Evolutionary conservation across 2,888 invertebrate species (phyloP).

Genomic region (Tetragonisca angustula): DNA sequence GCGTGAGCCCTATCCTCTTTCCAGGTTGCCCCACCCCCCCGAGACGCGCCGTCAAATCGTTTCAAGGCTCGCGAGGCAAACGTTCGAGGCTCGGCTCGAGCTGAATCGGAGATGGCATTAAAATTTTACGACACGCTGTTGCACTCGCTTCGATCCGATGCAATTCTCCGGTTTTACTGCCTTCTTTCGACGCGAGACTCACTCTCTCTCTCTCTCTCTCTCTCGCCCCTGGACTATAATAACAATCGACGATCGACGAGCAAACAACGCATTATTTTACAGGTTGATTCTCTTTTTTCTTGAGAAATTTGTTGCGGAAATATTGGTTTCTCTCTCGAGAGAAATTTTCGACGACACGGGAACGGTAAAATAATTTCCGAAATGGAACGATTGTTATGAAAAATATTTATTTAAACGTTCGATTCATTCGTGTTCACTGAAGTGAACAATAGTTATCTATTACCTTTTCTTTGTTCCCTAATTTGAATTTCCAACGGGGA

Average conservation of each 20-base stretch:
- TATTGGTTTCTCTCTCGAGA: not conserved
- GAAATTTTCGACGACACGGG: not conserved
- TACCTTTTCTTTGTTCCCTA: too few relatives aligned
- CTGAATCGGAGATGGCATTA: not conserved
- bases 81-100: not conserved
- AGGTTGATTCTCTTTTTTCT: not conserved
- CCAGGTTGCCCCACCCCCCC: not conserved
- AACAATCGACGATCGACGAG: not conserved
- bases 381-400: too few relatives aligned
- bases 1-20: not conserved
- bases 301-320: not conserved
- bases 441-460: too few relatives aligned
- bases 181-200: not conserved
- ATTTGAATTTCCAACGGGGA: too few relatives aligned
- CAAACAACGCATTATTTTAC: not conserved
- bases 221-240: not conserved
- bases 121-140: constrained; percentile 16
- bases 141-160: not conserved
- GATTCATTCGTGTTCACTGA: too few relatives aligned
- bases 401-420: too few relatives aligned
- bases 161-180: constrained; percentile 7
- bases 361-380: too few relatives aligned
- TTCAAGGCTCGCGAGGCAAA: not conserved
- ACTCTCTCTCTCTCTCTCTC: not conserved
- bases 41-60: not conserved